phyloP scores from a whole-genome alignment of 2,113 vertebrate species.

The Thinocorus orbignyianus region DNA sequence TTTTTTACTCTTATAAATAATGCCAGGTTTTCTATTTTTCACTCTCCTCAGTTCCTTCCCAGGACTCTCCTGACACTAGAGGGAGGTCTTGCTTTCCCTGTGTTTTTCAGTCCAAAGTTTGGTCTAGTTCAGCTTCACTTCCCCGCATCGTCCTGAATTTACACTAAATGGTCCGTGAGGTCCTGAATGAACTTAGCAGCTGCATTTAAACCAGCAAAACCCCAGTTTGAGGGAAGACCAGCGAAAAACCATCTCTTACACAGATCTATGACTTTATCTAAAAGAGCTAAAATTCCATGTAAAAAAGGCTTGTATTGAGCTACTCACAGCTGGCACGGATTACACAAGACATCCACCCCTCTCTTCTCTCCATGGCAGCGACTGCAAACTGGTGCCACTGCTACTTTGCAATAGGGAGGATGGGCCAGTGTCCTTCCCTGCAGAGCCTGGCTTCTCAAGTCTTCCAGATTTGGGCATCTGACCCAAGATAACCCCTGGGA shows the following conservation, averaged over 20 bases:
- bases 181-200: neutral
- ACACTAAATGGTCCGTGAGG: neutral
- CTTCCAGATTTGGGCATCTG: neutral
- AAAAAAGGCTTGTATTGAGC: too few species aligned
- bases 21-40: neutral
- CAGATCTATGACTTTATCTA: neutral
- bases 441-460: neutral
- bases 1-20: neutral
- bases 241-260: neutral
- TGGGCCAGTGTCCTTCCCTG: neutral
- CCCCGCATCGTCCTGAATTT: neutral
- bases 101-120: neutral
- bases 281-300: too few species aligned
- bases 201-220: neutral
- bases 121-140: neutral
- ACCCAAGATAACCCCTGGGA: neutral
- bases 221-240: neutral
- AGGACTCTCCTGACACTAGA: slow-evolving; percentile 1
- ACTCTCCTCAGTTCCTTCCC: neutral
- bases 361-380: fast-evolving
- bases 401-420: neutral
- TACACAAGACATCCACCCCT: neutral
- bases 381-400: neutral
- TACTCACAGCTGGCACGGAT: fast-evolving
- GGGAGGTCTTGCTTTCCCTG: neutral